Base-by-base conservation (phyloP, 2,888 invertebrate species). In the Anoplius nigerrimus region DNA sequence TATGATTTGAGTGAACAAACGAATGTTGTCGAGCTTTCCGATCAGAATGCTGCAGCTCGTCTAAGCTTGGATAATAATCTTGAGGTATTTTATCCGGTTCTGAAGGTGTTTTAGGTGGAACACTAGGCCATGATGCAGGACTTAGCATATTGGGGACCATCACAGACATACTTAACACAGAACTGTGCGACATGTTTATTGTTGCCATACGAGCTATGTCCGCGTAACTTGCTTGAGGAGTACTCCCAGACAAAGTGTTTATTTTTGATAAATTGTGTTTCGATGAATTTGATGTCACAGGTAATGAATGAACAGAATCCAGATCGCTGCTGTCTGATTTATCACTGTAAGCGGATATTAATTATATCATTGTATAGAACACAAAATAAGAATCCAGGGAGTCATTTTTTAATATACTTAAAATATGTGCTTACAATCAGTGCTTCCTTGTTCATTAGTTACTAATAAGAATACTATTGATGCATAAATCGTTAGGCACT, bases 261-360 rank as follows among this genome's bases (percentile, higher is more conserved):
- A 81, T 82, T 75, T 87, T 87, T 5, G 84, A 84, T 51, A 84
- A 77, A 80, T 84, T 80, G 75, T 87, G 86, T 74, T 88, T 87
- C n/a, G 89, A 88, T 5, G 88, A 88, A 27, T 90, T 90, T 20
- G 90, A 89, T 27, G 89, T 89, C 21, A 94, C 92, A 24, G 95
- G 95, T 84, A 95, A 90, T 78, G 96, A 96, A 90, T 95, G 95
- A 77, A 95, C 95, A 16, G 95, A 95, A 86, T 96, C 96, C 83
- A 94, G 91, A 89, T 95, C 95, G 85, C 94, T 95, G 80, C 95
- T 95, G 87, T 95, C 95, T 73, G 94, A 94, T 89, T 95, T 95
- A 84, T 96, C 96, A 82, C 89, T 89, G 74, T 11, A 83, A 81
- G 27, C 15, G 15, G 22, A 48, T 16, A 48, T 48, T 18, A 27